These are phyloP conservation scores for Myotis davidii DNA, from an alignment of 2,113 vertebrate species.

Conservation along the genomic window DNA sequence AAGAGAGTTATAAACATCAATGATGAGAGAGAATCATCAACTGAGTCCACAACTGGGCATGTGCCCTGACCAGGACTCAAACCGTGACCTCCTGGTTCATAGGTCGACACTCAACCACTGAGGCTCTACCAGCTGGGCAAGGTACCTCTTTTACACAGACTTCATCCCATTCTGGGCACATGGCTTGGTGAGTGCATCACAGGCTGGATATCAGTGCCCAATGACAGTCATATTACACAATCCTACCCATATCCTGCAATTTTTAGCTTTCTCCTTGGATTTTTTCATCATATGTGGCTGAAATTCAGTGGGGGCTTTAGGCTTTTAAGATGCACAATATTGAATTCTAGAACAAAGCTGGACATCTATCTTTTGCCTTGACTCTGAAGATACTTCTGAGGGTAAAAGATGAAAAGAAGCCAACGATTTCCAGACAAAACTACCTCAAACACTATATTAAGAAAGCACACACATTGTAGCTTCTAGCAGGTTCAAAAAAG, in stretches of 20 bases:
- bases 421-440: slow-evolving; percentile 50
- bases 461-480: neutral
- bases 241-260: neutral
- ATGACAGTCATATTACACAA: neutral
- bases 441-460: neutral
- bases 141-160: neutral
- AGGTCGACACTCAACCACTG: too few relatives aligned
- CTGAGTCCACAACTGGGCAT: too few relatives aligned
- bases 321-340: neutral
- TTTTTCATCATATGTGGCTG: neutral
- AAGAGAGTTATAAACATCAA: too few relatives aligned
- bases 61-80: too few relatives aligned
- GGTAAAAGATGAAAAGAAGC: slow-evolving; percentile 40
- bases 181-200: neutral
- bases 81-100: too few relatives aligned
- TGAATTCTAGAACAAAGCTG: slow-evolving; percentile 14
- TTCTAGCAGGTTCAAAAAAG: neutral
- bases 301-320: neutral
- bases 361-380: neutral
- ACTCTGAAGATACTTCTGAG: slow-evolving; percentile 4
- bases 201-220: neutral
- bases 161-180: neutral
- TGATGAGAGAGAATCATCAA: too few relatives aligned
- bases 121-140: too few relatives aligned
- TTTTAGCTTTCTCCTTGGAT: neutral